Evolutionary conservation across 2,888 invertebrate genomes (phyloP).

Genomic region (Serrognathus titanus): DNA sequence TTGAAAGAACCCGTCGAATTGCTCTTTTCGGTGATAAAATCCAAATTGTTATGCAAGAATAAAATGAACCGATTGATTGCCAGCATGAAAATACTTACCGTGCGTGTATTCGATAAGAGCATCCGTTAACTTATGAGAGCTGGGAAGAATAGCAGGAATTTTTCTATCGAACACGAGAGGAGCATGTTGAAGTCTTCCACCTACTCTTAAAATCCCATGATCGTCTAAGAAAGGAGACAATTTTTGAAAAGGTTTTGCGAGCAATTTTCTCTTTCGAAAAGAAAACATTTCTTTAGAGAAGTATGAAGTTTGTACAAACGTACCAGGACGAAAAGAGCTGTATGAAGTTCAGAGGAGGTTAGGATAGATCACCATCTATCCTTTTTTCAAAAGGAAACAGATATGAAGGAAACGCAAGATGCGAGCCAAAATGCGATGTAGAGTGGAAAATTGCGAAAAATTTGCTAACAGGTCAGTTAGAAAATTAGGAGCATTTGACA

Average conservation of each 20-base stretch:
- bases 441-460: background rate
- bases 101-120: slow-evolving; percentile 24
- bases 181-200: too few species aligned
- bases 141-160: slow-evolving; percentile 14
- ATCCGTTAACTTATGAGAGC: slow-evolving; percentile 6
- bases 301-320: slow-evolving; percentile 5
- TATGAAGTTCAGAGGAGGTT: too few species aligned
- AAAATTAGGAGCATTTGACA: too few species aligned
- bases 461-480: background rate
- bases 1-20: background rate
- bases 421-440: background rate
- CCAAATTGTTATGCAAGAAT: slow-evolving; percentile 25
- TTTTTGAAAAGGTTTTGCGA: too few species aligned
- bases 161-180: too few species aligned
- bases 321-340: slow-evolving; percentile 2
- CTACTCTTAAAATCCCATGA: too few species aligned
- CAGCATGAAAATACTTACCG: slow-evolving; percentile 24
- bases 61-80: slow-evolving; percentile 18
- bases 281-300: slow-evolving; percentile 8
- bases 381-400: background rate
- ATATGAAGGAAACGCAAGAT: background rate
- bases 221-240: too few species aligned
- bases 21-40: slow-evolving; percentile 18
- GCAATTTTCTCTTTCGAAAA: too few species aligned
- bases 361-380: background rate